Evolutionary conservation across 2,888 invertebrate species (phyloP).

Genomic region (Zhuqinia jingwanae): DNA sequence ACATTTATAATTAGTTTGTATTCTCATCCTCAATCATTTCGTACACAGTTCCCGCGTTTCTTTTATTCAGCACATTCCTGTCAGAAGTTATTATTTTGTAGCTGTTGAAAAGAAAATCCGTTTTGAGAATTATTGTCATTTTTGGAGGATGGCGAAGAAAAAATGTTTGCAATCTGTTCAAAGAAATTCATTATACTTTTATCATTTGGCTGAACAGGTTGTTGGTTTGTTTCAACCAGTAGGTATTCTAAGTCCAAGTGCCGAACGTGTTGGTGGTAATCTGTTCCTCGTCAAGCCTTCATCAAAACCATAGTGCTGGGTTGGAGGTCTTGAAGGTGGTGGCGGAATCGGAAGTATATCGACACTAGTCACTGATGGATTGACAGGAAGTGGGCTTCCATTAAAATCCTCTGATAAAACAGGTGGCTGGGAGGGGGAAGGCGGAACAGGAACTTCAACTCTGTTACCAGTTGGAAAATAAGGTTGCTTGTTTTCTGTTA

Average conservation of each 20-base stretch:
- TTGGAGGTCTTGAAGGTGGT: not conserved
- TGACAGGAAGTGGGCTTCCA: not conserved
- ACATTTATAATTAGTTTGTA: not conserved
- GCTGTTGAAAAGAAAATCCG: conserved; percentile 22
- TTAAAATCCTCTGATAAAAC: not conserved
- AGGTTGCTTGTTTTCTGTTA: not conserved
- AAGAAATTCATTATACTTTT: conserved; percentile 34
- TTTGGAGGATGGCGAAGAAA: conserved; percentile 31
- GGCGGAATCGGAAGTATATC: conserved; percentile 2
- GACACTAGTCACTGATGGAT: not conserved
- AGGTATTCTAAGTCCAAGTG: not conserved
- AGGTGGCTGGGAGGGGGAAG: not conserved
- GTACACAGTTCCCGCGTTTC: not conserved
- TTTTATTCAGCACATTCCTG: not conserved
- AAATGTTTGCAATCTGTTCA: conserved; percentile 42
- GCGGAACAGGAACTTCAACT: not conserved
- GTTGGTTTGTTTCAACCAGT: not conserved
- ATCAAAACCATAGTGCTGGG: not conserved
- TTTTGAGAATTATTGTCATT: not conserved
- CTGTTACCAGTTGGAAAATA: not conserved
- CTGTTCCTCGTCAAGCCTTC: not conserved
- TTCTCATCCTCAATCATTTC: not conserved
- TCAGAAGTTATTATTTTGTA: not conserved
- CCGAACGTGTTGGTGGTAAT: not conserved
- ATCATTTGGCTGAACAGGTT: not conserved